Percentiles rank a stretch among this genome's conserved stretches.
These are phyloP conservation scores for Tragelaphus scriptus DNA, from an alignment of 2,113 vertebrate genomes.

Conservation along the genomic window DNA sequence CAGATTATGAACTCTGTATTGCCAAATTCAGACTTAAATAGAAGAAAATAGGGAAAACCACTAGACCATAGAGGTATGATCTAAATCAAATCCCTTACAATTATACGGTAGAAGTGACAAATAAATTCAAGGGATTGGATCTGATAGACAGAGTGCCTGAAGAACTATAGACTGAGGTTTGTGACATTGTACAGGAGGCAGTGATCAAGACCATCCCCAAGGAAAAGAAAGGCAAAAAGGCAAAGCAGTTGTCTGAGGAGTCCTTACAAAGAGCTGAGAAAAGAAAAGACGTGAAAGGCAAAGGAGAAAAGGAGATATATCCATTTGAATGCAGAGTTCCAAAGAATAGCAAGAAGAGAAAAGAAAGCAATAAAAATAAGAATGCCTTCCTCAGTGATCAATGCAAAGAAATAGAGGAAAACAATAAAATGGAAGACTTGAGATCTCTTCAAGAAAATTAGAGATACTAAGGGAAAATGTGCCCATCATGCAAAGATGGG, in stretches of 20 bases:
- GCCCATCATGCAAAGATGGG: background rate
- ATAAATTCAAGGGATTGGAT: background rate
- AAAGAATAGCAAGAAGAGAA: background rate
- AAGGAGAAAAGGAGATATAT: background rate
- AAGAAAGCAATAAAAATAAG: too few relatives aligned
- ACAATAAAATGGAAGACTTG: background rate
- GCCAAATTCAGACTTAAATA: background rate
- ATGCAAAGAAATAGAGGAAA: background rate
- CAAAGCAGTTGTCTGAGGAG: background rate
- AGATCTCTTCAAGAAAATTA: background rate
- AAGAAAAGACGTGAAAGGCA: background rate
- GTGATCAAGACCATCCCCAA: background rate
- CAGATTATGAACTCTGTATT: background rate
- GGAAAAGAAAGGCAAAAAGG: background rate
- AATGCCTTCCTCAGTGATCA: background rate
- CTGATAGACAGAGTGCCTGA: background rate
- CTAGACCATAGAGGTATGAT: background rate
- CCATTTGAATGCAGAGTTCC: background rate
- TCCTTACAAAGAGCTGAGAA: background rate
- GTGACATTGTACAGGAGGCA: background rate
- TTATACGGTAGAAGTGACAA: background rate
- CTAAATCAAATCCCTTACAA: background rate
- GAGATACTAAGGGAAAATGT: background rate
- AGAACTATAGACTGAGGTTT: background rate
- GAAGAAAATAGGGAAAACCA: background rate